Evolutionary conservation across 2,888 invertebrate genomes (phyloP).

Genomic region (Seira musarum): DNA sequence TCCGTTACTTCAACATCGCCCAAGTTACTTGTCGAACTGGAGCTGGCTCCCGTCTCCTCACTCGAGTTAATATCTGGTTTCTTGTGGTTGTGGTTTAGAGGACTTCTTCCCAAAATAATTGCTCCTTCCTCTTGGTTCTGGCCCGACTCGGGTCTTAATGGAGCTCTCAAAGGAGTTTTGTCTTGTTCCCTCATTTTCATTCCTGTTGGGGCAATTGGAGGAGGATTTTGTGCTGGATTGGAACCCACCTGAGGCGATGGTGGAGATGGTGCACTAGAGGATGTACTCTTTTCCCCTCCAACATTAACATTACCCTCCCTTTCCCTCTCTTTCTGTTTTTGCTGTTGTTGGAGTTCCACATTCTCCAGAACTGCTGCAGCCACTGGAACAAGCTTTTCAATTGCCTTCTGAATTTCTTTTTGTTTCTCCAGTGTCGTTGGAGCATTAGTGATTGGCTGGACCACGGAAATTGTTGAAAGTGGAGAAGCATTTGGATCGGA

Average conservation of each 20-base stretch:
- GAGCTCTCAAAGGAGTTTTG: constrained; percentile 19
- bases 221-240: neutral
- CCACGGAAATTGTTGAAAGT: constrained; percentile 30
- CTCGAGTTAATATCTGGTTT: constrained; percentile 19
- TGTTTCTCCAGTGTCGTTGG: neutral
- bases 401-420: constrained; percentile 36
- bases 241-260: neutral
- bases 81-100: neutral
- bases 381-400: constrained; percentile 40
- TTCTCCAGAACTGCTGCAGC: constrained; percentile 42
- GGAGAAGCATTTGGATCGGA: constrained; percentile 12
- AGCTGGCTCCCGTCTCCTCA: constrained; percentile 1
- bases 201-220: neutral
- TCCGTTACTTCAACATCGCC: constrained; percentile 34
- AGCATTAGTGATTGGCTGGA: constrained; percentile 20
- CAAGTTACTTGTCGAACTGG: neutral
- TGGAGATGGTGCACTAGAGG: too few species aligned
- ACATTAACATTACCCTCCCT: too few species aligned
- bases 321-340: neutral
- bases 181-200: neutral
- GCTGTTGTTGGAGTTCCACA: constrained; percentile 25
- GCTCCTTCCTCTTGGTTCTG: neutral
- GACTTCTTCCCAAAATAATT: neutral
- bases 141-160: constrained; percentile 23
- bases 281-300: too few species aligned